Conservation (phyloP, 2,113 vertebrate species). For the Sinocyclocheilus grahami region DNA sequence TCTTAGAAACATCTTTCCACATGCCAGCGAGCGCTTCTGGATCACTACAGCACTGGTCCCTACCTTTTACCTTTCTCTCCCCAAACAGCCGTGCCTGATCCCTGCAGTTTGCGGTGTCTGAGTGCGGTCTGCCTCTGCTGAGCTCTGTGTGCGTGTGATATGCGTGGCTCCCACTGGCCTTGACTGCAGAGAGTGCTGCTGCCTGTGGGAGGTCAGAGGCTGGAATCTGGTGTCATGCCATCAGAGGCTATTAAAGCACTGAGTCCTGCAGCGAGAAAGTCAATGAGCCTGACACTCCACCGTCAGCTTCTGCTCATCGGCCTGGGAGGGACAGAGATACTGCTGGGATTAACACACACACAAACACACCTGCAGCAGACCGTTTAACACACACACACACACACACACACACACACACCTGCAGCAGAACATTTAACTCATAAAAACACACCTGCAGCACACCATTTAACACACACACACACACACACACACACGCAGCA, state of each 20-base stretch:
- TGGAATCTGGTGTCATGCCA: conserved; percentile 36
- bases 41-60: neutral
- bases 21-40: neutral
- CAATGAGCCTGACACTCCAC: conserved; percentile 52
- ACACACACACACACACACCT: no score
- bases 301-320: conserved; percentile 33
- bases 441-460: conserved; percentile 32
- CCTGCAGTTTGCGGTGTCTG: neutral
- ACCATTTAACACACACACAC: neutral
- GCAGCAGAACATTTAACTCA: no score
- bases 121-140: neutral
- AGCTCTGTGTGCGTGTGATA: neutral
- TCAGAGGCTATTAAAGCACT: conserved; percentile 47
- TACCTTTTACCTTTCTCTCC: neutral
- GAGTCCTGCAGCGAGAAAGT: conserved; percentile 39
- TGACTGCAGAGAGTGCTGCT: conserved; percentile 25
- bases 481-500: conserved; percentile 35
- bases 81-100: neutral
- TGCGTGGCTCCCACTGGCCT: neutral
- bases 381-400: neutral
- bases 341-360: conserved; percentile 34
- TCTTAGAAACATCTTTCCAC: neutral
- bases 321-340: neutral
- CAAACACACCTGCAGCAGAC: conserved; percentile 28
- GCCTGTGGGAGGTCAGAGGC: conserved; percentile 36